Conservation (phyloP, 2,797 vertebrate genomes). For the Bovichtus diacanthus region DNA sequence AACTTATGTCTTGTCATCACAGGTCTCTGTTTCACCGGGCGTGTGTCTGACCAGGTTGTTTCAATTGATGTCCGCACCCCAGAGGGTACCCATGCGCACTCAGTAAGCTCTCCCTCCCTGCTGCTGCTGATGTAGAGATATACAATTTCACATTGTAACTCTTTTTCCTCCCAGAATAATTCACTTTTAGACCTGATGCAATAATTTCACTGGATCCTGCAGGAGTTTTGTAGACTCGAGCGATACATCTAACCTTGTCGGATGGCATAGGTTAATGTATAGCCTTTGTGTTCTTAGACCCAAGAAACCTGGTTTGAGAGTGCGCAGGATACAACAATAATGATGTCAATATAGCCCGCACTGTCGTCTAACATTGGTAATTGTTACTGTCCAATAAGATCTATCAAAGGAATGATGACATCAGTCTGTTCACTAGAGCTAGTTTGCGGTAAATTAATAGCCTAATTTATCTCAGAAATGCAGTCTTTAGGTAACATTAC, state of each 20-base stretch:
- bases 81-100: constrained; percentile 62
- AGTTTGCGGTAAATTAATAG: constrained; percentile 1
- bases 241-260: constrained; percentile 7
- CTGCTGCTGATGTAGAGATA: constrained; percentile 56
- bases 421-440: constrained; percentile 32
- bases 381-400: constrained; percentile 61
- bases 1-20: constrained; percentile 59
- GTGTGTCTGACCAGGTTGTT: constrained; percentile 34
- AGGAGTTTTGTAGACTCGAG: constrained; percentile 31
- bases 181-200: constrained; percentile 22
- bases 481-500: not conserved
- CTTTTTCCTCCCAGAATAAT: constrained; percentile 47
- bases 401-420: constrained; percentile 50
- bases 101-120: constrained; percentile 13
- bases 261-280: not conserved
- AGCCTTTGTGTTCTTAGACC: constrained; percentile 2
- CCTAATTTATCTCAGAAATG: not conserved
- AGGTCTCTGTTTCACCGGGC: constrained; percentile 29
- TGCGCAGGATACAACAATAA: constrained; percentile 47
- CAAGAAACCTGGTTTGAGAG: constrained; percentile 6
- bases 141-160: constrained; percentile 58
- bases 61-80: constrained; percentile 42
- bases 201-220: constrained; percentile 28
- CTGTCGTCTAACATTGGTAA: constrained; percentile 31
- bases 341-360: constrained; percentile 42